Conservation (phyloP, 2,113 vertebrate genomes). For the Puntigrus tetrazona region DNA sequence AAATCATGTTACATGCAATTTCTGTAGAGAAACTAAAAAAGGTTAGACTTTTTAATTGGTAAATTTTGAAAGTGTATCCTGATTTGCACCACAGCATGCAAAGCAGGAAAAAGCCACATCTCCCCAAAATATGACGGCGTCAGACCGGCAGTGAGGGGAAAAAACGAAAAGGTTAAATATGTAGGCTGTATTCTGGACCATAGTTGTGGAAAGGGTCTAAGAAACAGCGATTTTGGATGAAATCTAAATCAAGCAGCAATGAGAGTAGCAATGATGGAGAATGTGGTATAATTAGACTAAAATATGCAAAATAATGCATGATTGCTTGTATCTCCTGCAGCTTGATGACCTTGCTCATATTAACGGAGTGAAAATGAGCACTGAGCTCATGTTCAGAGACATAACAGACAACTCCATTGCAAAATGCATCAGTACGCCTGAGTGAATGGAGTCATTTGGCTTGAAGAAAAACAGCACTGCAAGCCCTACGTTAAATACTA, state of each 20-base stretch:
- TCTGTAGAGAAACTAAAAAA: too few relatives aligned
- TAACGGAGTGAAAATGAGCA: neutral
- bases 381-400: neutral
- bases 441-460: neutral
- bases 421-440: neutral
- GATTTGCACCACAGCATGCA: too few relatives aligned
- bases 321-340: neutral
- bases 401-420: neutral
- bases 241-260: neutral
- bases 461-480: neutral
- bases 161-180: neutral
- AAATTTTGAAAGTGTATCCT: neutral
- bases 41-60: too few relatives aligned
- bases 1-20: too few relatives aligned
- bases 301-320: constrained; percentile 9
- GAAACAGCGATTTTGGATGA: neutral
- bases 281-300: neutral
- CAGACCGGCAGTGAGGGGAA: neutral
- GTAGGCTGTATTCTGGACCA: neutral
- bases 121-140: neutral
- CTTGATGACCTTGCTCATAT: neutral
- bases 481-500: neutral
- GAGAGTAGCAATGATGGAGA: neutral
- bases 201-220: neutral
- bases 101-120: neutral